Base-by-base conservation (phyloP, 2,797 vertebrate species). In the Fratercula arctica region DNA sequence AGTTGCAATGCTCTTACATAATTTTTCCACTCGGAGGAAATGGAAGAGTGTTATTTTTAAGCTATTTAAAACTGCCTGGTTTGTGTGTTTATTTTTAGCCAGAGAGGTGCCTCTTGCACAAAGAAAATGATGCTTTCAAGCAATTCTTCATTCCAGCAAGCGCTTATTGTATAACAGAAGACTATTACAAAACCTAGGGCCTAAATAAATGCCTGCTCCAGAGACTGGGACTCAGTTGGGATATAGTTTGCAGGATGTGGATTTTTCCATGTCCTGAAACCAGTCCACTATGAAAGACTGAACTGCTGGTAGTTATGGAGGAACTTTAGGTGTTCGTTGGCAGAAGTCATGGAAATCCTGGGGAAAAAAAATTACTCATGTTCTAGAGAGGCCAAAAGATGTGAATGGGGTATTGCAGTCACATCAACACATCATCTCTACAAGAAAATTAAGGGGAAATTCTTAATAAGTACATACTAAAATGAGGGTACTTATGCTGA, bases 51-150 rank as follows among this genome's bases (percentile, higher is more conserved):
- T 26, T 92, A 69, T 89, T 94, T 95, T 74, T 2, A 54, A n/a
- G 39, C 64, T 93, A 79, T 63, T 90, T 92, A 45, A 94, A 94
- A 60, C 20, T 57, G 33, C n/a, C 48, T 93, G 57, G 10, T 48
- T 90, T 88, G 9, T 63, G 59, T 76, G 31, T 82, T 95, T 96
- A 87, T 95, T 96, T 96, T 96, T 94, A 96, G 51, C 60, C 48
- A 56, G 31, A 67, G 80, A 93, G 77, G 86, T 95, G 51, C 48
- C 11, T 90, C 63, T 82, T 70, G 26, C 56, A 87, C 43, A 76
- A 39, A 18, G 48, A 90, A 86, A 94, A 90, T 45, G 25, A 85
- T 73, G 16, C 20, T 96, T 89, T 90, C 63, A 93, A 92, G 56
- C 29, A 93, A 77, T 76, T 92, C 51, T 79, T 92, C 59, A 59